Conservation (phyloP, 1,140 invertebrate genomes). For the Camponotus vicinus region DNA sequence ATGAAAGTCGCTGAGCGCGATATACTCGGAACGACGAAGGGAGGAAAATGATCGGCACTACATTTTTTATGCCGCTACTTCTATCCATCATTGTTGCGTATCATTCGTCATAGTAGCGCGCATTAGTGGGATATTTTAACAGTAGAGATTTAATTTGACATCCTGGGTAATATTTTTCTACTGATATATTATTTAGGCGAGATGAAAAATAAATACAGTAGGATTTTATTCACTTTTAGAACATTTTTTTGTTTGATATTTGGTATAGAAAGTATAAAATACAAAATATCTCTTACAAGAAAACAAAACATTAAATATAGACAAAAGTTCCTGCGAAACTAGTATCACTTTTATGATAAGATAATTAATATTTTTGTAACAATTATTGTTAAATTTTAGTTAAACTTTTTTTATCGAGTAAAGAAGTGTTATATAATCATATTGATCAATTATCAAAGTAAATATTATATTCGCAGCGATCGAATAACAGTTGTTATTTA, state of each 20-base stretch:
- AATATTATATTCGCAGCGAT: background rate
- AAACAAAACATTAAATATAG: background rate
- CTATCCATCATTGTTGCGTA: slow-evolving; percentile 52
- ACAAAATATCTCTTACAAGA: background rate
- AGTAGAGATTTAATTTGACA: slow-evolving; percentile 18
- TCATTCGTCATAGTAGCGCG: background rate
- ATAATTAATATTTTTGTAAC: background rate
- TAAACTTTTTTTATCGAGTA: background rate
- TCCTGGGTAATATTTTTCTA: slow-evolving; percentile 29
- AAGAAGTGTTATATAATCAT: background rate
- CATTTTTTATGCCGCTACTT: slow-evolving; percentile 38
- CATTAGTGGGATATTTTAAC: slow-evolving; percentile 27
- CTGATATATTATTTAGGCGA: slow-evolving; percentile 22
- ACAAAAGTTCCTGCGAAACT: background rate
- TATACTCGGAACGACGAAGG: slow-evolving; percentile 37
- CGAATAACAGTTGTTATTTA: background rate
- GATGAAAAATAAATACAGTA: background rate
- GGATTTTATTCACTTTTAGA: background rate
- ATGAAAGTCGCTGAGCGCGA: slow-evolving; percentile 48
- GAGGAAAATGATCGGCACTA: slow-evolving; percentile 50
- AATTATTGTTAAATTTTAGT: background rate
- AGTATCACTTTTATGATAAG: background rate
- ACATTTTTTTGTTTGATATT: background rate
- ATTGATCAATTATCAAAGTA: background rate
- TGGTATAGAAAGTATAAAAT: background rate